Percentiles rank a stretch among this genome's conserved stretches.
Evolutionary conservation across 1,140 invertebrate genomes (phyloP).

Genomic region (Drosophila pectinifera): DNA sequence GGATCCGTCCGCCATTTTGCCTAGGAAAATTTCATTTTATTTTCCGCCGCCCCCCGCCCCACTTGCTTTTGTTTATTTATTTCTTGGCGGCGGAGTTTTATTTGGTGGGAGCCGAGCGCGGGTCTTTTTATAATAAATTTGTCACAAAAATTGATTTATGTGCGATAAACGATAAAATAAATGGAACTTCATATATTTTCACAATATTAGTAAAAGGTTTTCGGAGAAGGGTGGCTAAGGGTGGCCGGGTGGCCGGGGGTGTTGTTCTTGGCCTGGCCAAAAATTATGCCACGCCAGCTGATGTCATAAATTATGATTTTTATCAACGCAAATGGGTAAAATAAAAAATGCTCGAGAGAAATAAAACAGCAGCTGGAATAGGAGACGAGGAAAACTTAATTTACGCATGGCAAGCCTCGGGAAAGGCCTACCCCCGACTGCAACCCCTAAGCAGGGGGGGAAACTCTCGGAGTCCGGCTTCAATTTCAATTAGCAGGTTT

Average conservation of each 20-base stretch:
- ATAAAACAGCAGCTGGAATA: constrained; percentile 53
- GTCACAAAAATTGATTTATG: constrained; percentile 84
- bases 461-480: constrained; percentile 40
- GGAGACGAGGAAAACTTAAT: constrained; percentile 70
- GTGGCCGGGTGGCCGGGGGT: constrained; percentile 35
- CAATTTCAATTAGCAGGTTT: constrained; percentile 61
- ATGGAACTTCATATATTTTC: constrained; percentile 65
- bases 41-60: constrained; percentile 15
- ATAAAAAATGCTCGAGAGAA: constrained; percentile 64
- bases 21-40: constrained; percentile 49
- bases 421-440: constrained; percentile 43
- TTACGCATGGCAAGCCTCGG: constrained; percentile 67
- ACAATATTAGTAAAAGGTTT: constrained; percentile 57
- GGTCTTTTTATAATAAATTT: constrained; percentile 83
- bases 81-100: constrained; percentile 28
- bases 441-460: constrained; percentile 45
- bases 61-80: constrained; percentile 42
- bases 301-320: constrained; percentile 84
- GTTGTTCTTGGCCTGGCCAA: constrained; percentile 26
- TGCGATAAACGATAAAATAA: constrained; percentile 82
- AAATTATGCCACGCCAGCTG: constrained; percentile 75
- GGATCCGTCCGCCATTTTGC: constrained; percentile 25
- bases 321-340: constrained; percentile 82
- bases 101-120: constrained; percentile 43
- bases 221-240: constrained; percentile 30